Conservation (phyloP, 2,797 vertebrate species). For the Cossypha heuglini region DNA sequence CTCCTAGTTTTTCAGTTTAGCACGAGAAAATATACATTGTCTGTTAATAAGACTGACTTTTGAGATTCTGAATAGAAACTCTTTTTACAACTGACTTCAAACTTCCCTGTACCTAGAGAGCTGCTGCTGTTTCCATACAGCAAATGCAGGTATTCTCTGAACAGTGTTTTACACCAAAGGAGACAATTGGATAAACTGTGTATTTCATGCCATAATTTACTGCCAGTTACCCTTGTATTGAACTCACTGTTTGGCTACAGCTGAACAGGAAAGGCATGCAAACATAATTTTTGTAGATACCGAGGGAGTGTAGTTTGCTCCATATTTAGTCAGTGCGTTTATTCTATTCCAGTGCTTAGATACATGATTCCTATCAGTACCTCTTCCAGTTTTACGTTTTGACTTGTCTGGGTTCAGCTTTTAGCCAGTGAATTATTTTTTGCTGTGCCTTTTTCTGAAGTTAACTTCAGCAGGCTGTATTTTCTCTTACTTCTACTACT, state of each 20-base stretch:
- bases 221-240: neutral
- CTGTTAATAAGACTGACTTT: neutral
- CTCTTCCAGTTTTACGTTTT: neutral
- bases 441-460: neutral
- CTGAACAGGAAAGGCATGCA: neutral
- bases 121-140: neutral
- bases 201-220: neutral
- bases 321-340: neutral
- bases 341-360: neutral
- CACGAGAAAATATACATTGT: neutral
- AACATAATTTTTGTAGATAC: neutral
- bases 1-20: neutral
- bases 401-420: neutral
- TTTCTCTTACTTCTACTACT: neutral
- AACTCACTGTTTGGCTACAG: neutral
- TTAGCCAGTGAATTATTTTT: neutral
- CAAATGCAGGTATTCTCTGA: neutral
- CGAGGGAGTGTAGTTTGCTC: neutral
- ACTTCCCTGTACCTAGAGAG: neutral
- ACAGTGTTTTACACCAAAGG: neutral
- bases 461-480: neutral
- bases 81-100: neutral
- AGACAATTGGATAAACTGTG: neutral
- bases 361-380: neutral
- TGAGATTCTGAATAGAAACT: neutral